A percentile compares a stretch with the other conserved stretches of the same genome.
These are phyloP conservation scores for Caracal caracal DNA, from an alignment of 2,113 vertebrate species.

Conservation along the genomic window DNA sequence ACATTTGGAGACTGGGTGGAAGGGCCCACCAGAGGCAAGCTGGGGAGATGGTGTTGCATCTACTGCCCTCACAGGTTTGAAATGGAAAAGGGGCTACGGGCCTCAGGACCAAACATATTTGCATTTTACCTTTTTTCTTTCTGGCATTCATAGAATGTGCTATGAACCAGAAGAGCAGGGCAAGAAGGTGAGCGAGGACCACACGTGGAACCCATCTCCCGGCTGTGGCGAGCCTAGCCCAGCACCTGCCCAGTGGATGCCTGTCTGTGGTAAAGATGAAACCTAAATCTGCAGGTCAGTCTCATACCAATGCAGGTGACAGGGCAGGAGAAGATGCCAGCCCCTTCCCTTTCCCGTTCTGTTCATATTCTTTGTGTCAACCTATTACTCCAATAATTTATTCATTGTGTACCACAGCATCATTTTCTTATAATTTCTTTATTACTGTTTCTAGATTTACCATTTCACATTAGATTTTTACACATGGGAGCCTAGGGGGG, in stretches of 20 bases:
- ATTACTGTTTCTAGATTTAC: constrained; percentile 52
- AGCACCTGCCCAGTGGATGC: neutral
- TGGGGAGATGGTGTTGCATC: rapidly evolving
- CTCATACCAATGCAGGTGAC: rapidly evolving
- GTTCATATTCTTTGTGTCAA: neutral
- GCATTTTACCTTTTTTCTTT: neutral
- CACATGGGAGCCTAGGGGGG: neutral
- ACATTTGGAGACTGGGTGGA: neutral
- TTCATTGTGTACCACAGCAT: neutral
- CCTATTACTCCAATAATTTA: neutral
- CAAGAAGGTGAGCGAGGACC: neutral
- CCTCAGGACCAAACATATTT: neutral
- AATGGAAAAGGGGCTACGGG: neutral
- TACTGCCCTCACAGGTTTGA: neutral
- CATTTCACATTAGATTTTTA: constrained; percentile 44
- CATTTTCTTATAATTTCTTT: constrained; percentile 47
- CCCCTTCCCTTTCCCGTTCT: neutral
- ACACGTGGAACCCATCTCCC: rapidly evolving
- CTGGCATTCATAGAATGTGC: neutral
- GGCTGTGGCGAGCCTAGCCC: neutral
- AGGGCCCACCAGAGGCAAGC: neutral
- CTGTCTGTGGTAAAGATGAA: neutral
- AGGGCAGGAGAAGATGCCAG: rapidly evolving
- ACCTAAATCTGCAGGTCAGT: neutral
- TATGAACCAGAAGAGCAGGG: neutral